Conservation (phyloP, 2,888 invertebrate species). For the Cephus runcator region DNA sequence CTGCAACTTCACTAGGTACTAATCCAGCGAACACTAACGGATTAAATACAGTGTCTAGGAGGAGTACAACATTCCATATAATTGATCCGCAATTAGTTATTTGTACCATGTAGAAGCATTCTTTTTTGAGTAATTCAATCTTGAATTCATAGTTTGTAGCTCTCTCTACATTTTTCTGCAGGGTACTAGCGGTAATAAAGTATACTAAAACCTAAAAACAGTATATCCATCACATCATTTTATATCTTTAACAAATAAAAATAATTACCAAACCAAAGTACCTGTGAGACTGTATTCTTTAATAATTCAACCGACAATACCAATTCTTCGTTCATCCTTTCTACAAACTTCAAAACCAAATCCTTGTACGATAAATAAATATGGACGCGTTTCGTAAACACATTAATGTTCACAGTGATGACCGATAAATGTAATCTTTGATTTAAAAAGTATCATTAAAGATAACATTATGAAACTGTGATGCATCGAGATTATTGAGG, state of each 20-base stretch:
- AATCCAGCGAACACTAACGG: neutral
- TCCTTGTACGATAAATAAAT: neutral
- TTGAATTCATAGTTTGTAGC: slow-evolving; percentile 14
- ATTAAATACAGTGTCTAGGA: neutral
- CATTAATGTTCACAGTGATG: neutral
- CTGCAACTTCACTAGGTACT: neutral
- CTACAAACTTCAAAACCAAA: neutral
- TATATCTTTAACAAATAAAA: neutral
- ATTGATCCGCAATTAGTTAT: slow-evolving; percentile 17
- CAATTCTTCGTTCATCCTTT: neutral
- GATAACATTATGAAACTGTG: neutral
- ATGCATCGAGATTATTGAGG: neutral
- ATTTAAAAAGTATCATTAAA: neutral
- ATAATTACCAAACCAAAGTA: neutral
- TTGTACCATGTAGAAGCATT: slow-evolving; percentile 18
- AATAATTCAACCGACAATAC: neutral
- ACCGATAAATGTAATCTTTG: neutral
- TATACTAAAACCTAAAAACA: neutral
- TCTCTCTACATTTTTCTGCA: neutral
- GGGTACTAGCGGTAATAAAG: neutral
- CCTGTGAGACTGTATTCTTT: neutral
- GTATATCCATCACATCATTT: neutral
- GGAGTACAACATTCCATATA: neutral
- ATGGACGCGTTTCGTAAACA: neutral
- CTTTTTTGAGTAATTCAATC: slow-evolving; percentile 17